phyloP scores from a whole-genome alignment of 2,888 invertebrate species.

The Chrysolina oricalcia region DNA sequence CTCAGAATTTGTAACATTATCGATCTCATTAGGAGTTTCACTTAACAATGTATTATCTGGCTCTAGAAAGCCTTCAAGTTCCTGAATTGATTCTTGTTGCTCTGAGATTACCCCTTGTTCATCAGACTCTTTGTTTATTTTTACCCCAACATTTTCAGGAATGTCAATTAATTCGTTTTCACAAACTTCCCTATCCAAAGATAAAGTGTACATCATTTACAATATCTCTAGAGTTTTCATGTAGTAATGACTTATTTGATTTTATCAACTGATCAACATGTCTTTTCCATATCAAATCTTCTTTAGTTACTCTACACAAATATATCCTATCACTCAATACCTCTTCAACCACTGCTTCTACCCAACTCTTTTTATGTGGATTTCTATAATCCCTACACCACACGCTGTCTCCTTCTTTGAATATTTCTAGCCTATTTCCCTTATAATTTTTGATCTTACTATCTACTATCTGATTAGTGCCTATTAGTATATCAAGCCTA shows the following conservation, averaged over 20 bases:
- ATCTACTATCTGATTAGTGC: background rate
- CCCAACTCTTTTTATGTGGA: constrained; percentile 36
- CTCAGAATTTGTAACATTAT: background rate
- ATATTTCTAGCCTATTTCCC: constrained; percentile 24
- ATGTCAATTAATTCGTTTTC: background rate
- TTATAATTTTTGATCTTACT: constrained; percentile 4
- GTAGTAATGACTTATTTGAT: constrained; percentile 20
- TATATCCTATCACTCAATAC: constrained; percentile 32
- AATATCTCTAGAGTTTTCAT: background rate
- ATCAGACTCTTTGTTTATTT: background rate
- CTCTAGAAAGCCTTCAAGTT: background rate
- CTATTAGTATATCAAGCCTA: constrained; percentile 23
- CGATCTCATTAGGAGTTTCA: background rate
- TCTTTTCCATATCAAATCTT: constrained; percentile 30
- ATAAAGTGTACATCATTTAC: no score
- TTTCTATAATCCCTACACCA: constrained; percentile 37
- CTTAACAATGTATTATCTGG: background rate
- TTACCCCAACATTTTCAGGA: background rate
- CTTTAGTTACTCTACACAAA: constrained; percentile 27
- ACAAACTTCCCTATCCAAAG: background rate
- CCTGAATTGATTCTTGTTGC: background rate
- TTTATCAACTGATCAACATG: constrained; percentile 6
- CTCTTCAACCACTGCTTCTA: constrained; percentile 34
- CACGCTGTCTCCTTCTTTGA: constrained; percentile 22
- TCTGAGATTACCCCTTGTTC: background rate